These are phyloP conservation scores for Clarias gariepinus DNA, from an alignment of 2,113 vertebrate species.

Conservation along the genomic window DNA sequence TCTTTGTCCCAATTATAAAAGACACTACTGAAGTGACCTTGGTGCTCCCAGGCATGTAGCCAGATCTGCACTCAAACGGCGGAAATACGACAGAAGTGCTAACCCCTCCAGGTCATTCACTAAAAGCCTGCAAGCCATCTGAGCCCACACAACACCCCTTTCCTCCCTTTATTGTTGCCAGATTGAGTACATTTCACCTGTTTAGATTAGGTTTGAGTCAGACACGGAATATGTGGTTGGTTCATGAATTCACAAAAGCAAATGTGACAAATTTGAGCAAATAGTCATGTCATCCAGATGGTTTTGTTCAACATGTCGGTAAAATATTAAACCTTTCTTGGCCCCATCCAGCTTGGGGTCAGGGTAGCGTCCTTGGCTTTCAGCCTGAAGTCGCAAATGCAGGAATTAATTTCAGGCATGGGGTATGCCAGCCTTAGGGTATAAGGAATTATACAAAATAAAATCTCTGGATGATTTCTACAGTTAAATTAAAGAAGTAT, in stretches of 20 bases:
- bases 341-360: neutral
- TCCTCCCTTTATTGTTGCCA: constrained; percentile 36
- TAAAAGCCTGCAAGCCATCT: constrained; percentile 31
- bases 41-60: constrained; percentile 23
- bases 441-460: neutral
- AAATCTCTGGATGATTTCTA: neutral
- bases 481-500: neutral
- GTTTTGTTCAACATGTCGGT: neutral
- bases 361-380: neutral
- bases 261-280: neutral
- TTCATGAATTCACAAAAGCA: neutral
- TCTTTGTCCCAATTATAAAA: neutral
- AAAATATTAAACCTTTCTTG: neutral
- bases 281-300: neutral
- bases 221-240: neutral
- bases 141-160: constrained; percentile 39
- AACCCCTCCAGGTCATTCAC: constrained; percentile 31
- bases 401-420: neutral
- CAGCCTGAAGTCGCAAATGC: neutral
- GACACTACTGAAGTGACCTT: constrained; percentile 12
- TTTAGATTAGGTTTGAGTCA: neutral
- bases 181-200: neutral
- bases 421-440: neutral
- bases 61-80: constrained; percentile 39
- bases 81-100: constrained; percentile 47